Percentiles rank a stretch among this genome's conserved stretches.
phyloP scores from a whole-genome alignment of 2,113 vertebrate species.

The Poeciliopsis occidentalis region DNA sequence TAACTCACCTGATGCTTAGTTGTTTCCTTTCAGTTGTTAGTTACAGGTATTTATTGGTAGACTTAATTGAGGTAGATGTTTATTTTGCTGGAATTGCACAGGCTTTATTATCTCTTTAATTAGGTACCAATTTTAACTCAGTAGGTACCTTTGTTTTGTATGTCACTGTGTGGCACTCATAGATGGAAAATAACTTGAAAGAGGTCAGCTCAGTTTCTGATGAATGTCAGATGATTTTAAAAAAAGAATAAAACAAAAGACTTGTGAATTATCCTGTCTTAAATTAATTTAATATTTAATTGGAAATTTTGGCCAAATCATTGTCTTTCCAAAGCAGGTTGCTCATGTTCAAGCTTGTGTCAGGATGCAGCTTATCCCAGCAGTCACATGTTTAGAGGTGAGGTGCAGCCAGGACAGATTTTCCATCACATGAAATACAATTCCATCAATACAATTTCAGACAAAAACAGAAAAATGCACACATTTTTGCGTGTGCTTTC shows the following conservation, averaged over 20 bases:
- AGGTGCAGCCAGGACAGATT: too few species aligned
- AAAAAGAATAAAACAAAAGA: not conserved
- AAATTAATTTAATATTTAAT: too few species aligned
- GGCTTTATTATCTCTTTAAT: not conserved
- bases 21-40: not conserved
- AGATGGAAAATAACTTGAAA: not conserved
- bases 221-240: not conserved
- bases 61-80: not conserved
- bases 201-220: not conserved
- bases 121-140: not conserved
- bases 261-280: not conserved
- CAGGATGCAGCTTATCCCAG: too few species aligned
- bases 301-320: too few species aligned
- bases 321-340: too few species aligned
- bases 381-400: too few species aligned
- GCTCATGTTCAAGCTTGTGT: too few species aligned
- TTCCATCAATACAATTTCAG: too few species aligned
- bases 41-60: not conserved
- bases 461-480: too few species aligned
- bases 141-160: not conserved
- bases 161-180: not conserved
- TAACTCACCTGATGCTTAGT: not conserved
- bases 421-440: too few species aligned
- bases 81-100: not conserved
- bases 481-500: not conserved